A percentile compares a stretch with the other conserved stretches of the same genome.
Conservation (phyloP, 2,113 vertebrate species). For the Podarcis raffonei region DNA sequence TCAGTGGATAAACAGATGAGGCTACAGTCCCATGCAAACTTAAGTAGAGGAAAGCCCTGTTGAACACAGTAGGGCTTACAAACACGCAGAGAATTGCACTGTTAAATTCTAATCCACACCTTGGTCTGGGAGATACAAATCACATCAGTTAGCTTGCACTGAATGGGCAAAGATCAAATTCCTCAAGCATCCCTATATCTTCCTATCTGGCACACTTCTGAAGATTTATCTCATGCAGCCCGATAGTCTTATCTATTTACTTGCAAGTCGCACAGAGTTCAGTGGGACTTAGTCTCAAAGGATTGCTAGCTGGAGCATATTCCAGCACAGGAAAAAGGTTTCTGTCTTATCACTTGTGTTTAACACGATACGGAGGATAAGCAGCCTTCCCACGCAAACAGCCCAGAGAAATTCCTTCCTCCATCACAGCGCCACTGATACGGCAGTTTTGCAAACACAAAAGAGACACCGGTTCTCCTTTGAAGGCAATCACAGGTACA, state of each 20-base stretch:
- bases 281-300: not conserved
- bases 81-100: not conserved
- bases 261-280: not conserved
- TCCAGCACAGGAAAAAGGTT: not conserved
- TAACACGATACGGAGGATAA: conserved; percentile 22
- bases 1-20: not conserved
- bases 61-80: not conserved
- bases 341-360: not conserved
- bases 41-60: not conserved
- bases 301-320: not conserved
- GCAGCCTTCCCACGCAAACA: not conserved
- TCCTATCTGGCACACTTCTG: no score
- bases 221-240: not conserved
- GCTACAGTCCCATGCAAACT: not conserved
- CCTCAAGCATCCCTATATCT: not conserved
- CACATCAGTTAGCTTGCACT: no score
- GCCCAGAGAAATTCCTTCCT: not conserved
- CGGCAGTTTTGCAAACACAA: conserved; percentile 8
- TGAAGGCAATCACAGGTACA: not conserved
- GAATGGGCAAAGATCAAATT: not conserved
- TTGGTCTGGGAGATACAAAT: not conserved
- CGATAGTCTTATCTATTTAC: not conserved
- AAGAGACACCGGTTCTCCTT: not conserved
- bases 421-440: not conserved
- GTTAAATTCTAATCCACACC: not conserved